phyloP scores from a whole-genome alignment of 2,797 vertebrate species.

The Leucoraja ocellata region DNA sequence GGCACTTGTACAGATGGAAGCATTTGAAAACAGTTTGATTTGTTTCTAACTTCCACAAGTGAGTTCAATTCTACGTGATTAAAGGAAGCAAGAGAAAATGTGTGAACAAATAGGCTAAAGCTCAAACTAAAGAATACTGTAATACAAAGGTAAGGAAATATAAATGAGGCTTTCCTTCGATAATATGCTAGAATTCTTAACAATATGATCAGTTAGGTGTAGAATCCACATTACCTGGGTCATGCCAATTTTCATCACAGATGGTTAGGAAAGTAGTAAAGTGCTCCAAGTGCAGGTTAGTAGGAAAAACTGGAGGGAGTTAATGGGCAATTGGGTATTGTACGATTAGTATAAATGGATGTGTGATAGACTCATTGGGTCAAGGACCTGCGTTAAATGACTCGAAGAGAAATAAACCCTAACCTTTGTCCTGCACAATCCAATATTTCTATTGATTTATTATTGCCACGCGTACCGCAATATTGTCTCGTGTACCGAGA shows the following conservation, averaged over 20 bases:
- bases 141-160: neutral
- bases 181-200: neutral
- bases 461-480: no score
- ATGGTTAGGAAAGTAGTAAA: no score
- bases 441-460: no score
- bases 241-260: neutral
- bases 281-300: no score
- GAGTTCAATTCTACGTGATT: neutral
- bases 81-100: neutral
- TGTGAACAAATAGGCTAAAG: neutral
- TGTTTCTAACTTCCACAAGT: neutral
- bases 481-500: no score
- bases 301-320: no score
- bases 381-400: no score
- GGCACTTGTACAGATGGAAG: neutral
- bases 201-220: neutral
- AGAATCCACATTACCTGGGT: neutral
- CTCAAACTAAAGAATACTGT: neutral
- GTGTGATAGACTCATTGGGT: no score
- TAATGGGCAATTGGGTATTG: no score
- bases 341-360: no score
- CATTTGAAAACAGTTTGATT: neutral
- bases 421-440: neutral
- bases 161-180: neutral
- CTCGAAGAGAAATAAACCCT: no score